Evolutionary conservation across 2,888 invertebrate genomes (phyloP), one percentile per base, ranked within the genome.

Genomic region (Malthinus flaveolus): DNA sequence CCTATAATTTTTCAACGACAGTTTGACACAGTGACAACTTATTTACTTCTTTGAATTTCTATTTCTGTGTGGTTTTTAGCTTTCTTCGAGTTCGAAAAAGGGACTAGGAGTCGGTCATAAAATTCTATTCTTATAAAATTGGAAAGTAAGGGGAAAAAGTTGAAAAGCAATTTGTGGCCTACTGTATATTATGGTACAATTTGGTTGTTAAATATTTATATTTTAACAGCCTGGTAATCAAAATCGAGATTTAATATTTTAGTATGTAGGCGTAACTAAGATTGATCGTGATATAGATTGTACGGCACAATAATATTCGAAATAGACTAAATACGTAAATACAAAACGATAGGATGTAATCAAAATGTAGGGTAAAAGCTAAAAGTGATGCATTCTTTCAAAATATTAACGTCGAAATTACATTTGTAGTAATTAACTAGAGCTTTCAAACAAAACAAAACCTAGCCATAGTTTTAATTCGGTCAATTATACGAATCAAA

Each of bases 171-270:
- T 42, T 42, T 42, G 39, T 42, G 23, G 23, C 39, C 39, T 42
- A 42, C 23, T 42, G 39, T 42, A 23, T 42, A 13, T 42, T 5
- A 23, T 9, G 15, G 13, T 15, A 15, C 23, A 42, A 42, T 42
- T 42, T 42, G 23, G 23, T 56, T 50, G 46, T 56, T 45, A 56
- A 56, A 56, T 56, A 56, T 56, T 56, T 50, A 56, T 56, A 51
- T 47, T 51, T 36, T 56, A 46, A 51, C 51, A 50, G 50, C 47
- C 46, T n/a, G 45, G 42, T 56, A 50, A 56, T 56, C 56, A 56
- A 51, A 56, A 56, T 56, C 56, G 46, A 51, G 46, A 51, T 39
- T 56, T 50, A 56, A 56, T 56, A 56, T 47, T 56, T 56, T 56
- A 51, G 51, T 56, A 47, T 39, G 49, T 47, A 49, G 51, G 51